Base-by-base conservation (phyloP, 2,113 vertebrate species). In the Salminus brasiliensis region DNA sequence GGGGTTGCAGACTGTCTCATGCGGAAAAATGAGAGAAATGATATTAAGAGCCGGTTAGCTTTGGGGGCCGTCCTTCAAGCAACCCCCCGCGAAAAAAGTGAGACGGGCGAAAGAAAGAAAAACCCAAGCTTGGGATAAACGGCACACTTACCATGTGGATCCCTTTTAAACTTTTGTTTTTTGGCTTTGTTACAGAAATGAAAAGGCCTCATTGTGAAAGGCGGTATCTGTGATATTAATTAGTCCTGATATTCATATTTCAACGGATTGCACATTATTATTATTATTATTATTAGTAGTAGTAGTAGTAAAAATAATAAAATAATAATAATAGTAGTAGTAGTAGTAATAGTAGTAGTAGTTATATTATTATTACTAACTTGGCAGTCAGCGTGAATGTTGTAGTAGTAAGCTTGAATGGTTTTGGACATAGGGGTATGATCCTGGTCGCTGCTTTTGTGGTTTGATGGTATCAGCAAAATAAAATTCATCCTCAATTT, bases 11-110 rank as follows among this genome's bases (percentile, higher is more conserved):
- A 83, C 69, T 66, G 77, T 87, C 82, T 84, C 32, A 72, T 63
- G 80, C 78, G 86, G 75, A 76, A 79, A 90, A 90, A 91, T 85
- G 88, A 91, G 88, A 92, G 88, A 90, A 89, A 81, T 74, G 90
- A 91, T 83, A 89, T 89, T 85, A 86, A 76, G 79, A 75, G 57
- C 72, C 81, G 74, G 77, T 90, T 89, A 90, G 90, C 82, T 88
- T 71, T 90, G 87, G 43, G 84, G 81, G 30, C 85, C 18, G 88
- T 92, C 88, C 88, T 90, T 80, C 82, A 84, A 80, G 76, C 82
- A 79, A 69, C 78, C 67, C 77, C 45, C 81, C 62, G 66, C 52
- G 57, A 53, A 57, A 72, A 60, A 72, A 72, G 15, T 32, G 29
- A 53, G 57, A 36, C 73, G n/a, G 23, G 63, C 59, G 39, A 78